Percentiles rank a stretch among this genome's conserved stretches.
These are phyloP conservation scores for Trypoxylus dichotomus DNA, from an alignment of 1,140 invertebrate genomes.

Conservation along the genomic window DNA sequence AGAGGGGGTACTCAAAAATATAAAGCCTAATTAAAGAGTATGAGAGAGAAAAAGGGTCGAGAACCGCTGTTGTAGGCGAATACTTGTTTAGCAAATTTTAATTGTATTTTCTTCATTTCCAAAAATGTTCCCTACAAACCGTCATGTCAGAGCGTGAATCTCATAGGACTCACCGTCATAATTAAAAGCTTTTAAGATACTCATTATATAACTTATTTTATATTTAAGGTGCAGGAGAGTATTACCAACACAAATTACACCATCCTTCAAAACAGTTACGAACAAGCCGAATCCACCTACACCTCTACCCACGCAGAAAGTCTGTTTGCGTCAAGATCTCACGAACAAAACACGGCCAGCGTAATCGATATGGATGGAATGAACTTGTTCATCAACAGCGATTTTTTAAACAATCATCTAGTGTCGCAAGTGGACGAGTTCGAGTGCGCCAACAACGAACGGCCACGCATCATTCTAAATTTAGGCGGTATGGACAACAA, in stretches of 20 bases:
- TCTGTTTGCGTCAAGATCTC: neutral
- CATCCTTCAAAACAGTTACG: slow-evolving; percentile 1
- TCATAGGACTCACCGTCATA: neutral
- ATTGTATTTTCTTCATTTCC: too few species aligned
- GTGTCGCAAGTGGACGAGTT: slow-evolving; percentile 46
- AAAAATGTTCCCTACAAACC: too few species aligned
- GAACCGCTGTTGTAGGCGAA: too few species aligned
- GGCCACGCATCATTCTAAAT: slow-evolving; percentile 45
- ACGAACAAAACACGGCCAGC: slow-evolving; percentile 9
- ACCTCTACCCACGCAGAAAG: slow-evolving; percentile 4
- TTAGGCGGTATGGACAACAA: slow-evolving; percentile 40
- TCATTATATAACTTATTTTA: neutral
- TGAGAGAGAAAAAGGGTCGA: too few species aligned
- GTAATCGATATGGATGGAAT: slow-evolving; percentile 48
- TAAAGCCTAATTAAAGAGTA: too few species aligned
- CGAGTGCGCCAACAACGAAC: slow-evolving; percentile 39
- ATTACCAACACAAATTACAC: slow-evolving; percentile 15
- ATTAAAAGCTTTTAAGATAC: neutral
- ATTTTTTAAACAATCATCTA: slow-evolving; percentile 43
- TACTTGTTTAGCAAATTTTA: neutral
- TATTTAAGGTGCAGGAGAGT: slow-evolving; percentile 4
- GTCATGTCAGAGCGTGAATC: too few species aligned
- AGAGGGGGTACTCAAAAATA: too few species aligned
- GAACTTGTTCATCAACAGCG: slow-evolving; percentile 44
- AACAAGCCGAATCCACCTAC: neutral